Evolutionary conservation across 2,888 invertebrate genomes (phyloP), one percentile per base, ranked within the genome.

Genomic region (Drosophila robusta): DNA sequence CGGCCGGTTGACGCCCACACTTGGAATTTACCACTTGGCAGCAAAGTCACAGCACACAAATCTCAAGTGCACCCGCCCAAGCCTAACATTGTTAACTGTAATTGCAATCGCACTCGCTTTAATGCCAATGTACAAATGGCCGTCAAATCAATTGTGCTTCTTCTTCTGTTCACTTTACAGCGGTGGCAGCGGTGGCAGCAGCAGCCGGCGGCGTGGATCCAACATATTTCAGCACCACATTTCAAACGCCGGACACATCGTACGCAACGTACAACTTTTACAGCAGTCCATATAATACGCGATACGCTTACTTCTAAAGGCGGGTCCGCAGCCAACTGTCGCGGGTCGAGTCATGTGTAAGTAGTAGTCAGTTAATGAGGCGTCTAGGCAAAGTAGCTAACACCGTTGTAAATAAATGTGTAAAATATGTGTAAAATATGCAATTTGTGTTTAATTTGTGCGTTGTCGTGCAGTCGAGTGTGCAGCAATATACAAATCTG

Each of bases 251-350:
- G 44, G 87, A 89, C 61, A 85, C 90, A 26, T 84, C 91, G 29
- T 90, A 86, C 75, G 80, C 90, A 44, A 81, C 90, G 26, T 89
- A 80, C 61, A 90, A 91, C 74, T 91, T 82, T 64, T 91, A 88
- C 60, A 90, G 78, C 65, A 90, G 75, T 86, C 90, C 90, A 34
- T 91, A 84, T 56, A 72, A 76, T 60, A 73, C 81, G 66, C 82
- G 86, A 56, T 89, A 81, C 78, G 84, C 80, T 45, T 91, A 89
- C 79, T 87, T 89, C 76, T 90, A 69, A 87, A 87, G 55, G 12
- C 18, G 44, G 24, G 16, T 7, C 26, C 34, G 49, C 56, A 32
- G 68, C 34, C 41, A 39, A 42, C 24, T 36, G 70, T 47, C 65
- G 45, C 63, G 60, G 49, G 63, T 44, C 46, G 55, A 81, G 81